Conservation (phyloP, 2,888 invertebrate genomes). For the Hydraecia micacea region DNA sequence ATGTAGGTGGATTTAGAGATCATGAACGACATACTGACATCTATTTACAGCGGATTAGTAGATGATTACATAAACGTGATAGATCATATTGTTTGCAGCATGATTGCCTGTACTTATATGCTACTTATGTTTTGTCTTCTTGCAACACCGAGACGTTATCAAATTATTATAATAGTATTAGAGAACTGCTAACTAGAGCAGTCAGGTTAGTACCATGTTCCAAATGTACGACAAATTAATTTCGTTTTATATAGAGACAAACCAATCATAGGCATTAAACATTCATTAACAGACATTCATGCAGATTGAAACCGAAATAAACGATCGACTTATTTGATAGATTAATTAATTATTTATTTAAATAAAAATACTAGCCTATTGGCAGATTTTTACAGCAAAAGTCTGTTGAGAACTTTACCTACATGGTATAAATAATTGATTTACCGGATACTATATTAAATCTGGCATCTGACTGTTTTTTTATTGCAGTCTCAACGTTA, state of each 20-base stretch:
- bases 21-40: constrained; percentile 20
- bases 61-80: constrained; percentile 56
- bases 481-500: not conserved
- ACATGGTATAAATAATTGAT: constrained; percentile 29
- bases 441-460: constrained; percentile 7
- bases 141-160: constrained; percentile 31
- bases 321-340: not conserved
- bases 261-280: not conserved
- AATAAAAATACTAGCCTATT: constrained; percentile 20
- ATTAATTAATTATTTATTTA: constrained; percentile 20
- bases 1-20: constrained; percentile 8
- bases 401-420: not conserved
- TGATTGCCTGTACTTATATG: constrained; percentile 33
- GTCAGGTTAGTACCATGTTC: not conserved
- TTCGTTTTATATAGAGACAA: not conserved
- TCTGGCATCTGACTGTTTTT: constrained; percentile 4
- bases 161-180: constrained; percentile 26
- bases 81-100: constrained; percentile 24
- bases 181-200: not conserved
- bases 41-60: constrained; percentile 44
- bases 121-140: constrained; percentile 21
- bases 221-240: constrained; percentile 3
- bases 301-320: constrained; percentile 14
- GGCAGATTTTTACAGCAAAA: constrained; percentile 3
- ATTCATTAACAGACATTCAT: constrained; percentile 5